Conservation (phyloP, 2,888 invertebrate species). For the Cheilosia urbana region DNA sequence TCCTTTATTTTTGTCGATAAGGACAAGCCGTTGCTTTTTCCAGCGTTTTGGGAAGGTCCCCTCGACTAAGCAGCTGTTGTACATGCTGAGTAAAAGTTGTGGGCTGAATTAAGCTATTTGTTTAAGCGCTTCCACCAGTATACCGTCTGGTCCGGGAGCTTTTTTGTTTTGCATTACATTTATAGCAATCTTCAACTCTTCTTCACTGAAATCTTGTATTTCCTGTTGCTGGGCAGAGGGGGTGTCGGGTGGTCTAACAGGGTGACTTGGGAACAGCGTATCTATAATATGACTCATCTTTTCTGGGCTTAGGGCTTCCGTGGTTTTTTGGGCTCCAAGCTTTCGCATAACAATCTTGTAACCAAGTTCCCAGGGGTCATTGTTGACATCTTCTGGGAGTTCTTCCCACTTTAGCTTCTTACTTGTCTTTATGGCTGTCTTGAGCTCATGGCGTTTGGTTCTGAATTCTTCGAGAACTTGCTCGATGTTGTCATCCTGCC, state of each 20-base stretch:
- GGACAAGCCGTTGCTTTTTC: constrained; percentile 5
- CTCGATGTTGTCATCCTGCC: too few relatives aligned
- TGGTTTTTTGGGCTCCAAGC: not conserved
- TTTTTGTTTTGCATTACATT: not conserved
- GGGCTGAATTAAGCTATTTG: too few relatives aligned
- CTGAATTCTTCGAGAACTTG: too few relatives aligned
- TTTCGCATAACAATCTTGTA: too few relatives aligned
- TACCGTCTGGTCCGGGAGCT: not conserved
- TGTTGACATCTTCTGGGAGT: too few relatives aligned
- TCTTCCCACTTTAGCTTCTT: too few relatives aligned
- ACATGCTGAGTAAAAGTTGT: not conserved
- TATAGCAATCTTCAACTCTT: not conserved
- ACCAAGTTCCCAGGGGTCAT: too few relatives aligned
- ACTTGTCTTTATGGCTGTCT: too few relatives aligned
- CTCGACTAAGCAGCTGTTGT: constrained; percentile 5
- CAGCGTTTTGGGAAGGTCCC: not conserved
- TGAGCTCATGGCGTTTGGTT: too few relatives aligned
- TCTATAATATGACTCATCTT: not conserved
- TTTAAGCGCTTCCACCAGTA: not conserved
- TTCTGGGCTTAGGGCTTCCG: not conserved
- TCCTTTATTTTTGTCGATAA: not conserved
- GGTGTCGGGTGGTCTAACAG: not conserved
- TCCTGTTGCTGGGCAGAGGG: not conserved
- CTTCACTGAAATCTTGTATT: not conserved
- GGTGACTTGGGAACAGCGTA: not conserved